These are phyloP conservation scores for Montipora cactus DNA, from an alignment of 64 coral and sea anemone species.

Conservation along the genomic window DNA sequence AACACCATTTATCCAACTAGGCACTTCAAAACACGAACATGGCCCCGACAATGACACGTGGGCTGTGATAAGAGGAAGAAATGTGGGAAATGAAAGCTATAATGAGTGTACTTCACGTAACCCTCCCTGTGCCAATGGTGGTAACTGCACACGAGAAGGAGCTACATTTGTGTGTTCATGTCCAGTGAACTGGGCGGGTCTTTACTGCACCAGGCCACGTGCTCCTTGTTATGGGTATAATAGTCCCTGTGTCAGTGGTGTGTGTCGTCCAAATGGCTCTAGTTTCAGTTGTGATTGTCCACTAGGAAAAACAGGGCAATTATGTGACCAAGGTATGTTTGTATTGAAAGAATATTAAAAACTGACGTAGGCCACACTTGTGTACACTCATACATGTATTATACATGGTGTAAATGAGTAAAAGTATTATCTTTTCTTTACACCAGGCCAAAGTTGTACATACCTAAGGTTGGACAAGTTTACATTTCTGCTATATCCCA, in stretches of 20 bases:
- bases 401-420: too few species aligned
- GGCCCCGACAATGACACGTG: slow-evolving; percentile 2
- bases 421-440: background rate
- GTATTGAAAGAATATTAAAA: too few species aligned
- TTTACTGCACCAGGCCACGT: slow-evolving; percentile 68
- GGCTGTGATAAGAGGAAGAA: slow-evolving; percentile 66
- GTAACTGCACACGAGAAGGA: slow-evolving; percentile 74
- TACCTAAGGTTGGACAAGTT: too few species aligned
- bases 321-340: slow-evolving; percentile 79
- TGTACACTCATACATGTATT: too few species aligned
- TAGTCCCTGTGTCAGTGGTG: slow-evolving; percentile 75
- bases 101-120: slow-evolving; percentile 62
- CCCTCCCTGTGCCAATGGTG: slow-evolving; percentile 79
- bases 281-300: slow-evolving; percentile 88
- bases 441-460: background rate
- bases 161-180: slow-evolving; percentile 84
- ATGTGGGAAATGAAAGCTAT: slow-evolving; percentile 80
- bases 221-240: slow-evolving; percentile 83
- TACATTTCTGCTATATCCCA: too few species aligned
- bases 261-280: slow-evolving; percentile 70
- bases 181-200: slow-evolving; percentile 71
- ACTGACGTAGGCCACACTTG: too few species aligned
- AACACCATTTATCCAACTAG: slow-evolving; percentile 20
- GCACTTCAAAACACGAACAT: slow-evolving; percentile 22
- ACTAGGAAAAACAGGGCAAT: slow-evolving; percentile 75